These are phyloP conservation scores for Lasiommata megera DNA, from an alignment of 2,888 invertebrate genomes.

Conservation along the genomic window DNA sequence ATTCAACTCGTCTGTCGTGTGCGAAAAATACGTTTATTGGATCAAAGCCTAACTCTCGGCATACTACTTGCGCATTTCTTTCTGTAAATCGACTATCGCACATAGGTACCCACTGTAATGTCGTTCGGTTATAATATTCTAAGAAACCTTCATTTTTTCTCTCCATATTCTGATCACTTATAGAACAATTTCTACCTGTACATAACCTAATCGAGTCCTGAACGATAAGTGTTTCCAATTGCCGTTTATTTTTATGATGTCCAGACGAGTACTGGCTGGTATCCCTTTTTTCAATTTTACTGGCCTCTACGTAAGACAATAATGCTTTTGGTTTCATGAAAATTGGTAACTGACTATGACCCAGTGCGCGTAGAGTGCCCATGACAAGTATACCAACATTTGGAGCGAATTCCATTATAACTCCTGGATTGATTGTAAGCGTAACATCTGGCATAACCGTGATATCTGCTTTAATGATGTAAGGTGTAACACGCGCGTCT, in stretches of 20 bases:
- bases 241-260: conserved; percentile 68
- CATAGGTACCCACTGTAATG: conserved; percentile 97
- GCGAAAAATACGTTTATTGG: conserved; percentile 94
- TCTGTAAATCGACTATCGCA: conserved; percentile 98
- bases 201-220: conserved; percentile 88
- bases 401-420: conserved; percentile 95
- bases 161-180: conserved; percentile 74
- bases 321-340: conserved; percentile 85
- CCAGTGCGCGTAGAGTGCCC: conserved; percentile 93
- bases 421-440: conserved; percentile 93
- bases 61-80: conserved; percentile 97
- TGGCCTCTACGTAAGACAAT: conserved; percentile 56
- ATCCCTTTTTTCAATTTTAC: conserved; percentile 64
- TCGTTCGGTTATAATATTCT: conserved; percentile 97
- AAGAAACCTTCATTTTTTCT: conserved; percentile 91
- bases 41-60: conserved; percentile 94
- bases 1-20: conserved; percentile 91
- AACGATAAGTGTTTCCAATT: conserved; percentile 79
- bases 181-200: conserved; percentile 86
- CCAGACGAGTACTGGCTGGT: conserved; percentile 52
- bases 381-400: conserved; percentile 97
- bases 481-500: conserved; percentile 85
- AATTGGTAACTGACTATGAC: conserved; percentile 88
- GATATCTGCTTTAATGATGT: conserved; percentile 92
- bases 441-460: conserved; percentile 98